Percentiles rank a stretch among this genome's conserved stretches.
phyloP scores from a whole-genome alignment of 2,888 invertebrate species.

The Mamestra brassicae region DNA sequence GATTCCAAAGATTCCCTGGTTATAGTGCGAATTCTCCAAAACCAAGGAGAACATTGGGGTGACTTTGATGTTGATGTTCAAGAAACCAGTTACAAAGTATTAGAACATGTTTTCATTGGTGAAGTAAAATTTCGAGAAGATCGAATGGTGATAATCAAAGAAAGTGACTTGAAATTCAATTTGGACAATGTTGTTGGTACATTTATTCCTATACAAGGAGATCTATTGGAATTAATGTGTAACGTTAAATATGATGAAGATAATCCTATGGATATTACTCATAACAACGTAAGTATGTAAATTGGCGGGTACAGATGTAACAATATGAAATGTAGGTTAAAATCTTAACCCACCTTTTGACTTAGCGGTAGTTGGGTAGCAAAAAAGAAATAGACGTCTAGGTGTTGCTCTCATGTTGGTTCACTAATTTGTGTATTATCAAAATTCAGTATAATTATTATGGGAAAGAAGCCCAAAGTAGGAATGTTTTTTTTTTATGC shows the following conservation, averaged over 20 bases:
- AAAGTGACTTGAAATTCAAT: constrained; percentile 90
- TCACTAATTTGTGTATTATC: too few relatives aligned
- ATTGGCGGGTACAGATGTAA: background rate
- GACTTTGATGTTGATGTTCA: constrained; percentile 80
- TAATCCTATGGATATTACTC: constrained; percentile 84
- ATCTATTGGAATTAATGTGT: constrained; percentile 92
- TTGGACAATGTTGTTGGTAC: constrained; percentile 92
- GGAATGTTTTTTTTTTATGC: too few relatives aligned
- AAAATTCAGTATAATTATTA: too few relatives aligned
- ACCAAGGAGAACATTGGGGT: constrained; percentile 89
- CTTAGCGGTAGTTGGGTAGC: too few relatives aligned
- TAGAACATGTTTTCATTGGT: constrained; percentile 82
- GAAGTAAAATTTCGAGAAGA: constrained; percentile 79
- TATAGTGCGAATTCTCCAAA: constrained; percentile 91
- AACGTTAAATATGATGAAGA: constrained; percentile 91
- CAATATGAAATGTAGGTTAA: background rate
- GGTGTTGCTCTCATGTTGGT: too few relatives aligned
- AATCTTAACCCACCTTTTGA: too few relatives aligned
- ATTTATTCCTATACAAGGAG: constrained; percentile 93
- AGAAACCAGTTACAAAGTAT: constrained; percentile 76
- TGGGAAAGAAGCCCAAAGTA: too few relatives aligned
- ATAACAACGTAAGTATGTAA: constrained; percentile 78
- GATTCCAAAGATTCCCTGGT: constrained; percentile 83
- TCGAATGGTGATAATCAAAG: constrained; percentile 86
- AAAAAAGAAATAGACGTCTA: too few relatives aligned